Evolutionary conservation across 2,113 vertebrate species (phyloP), one percentile per base, ranked within the genome.

Genomic region (Arothron firmamentum): DNA sequence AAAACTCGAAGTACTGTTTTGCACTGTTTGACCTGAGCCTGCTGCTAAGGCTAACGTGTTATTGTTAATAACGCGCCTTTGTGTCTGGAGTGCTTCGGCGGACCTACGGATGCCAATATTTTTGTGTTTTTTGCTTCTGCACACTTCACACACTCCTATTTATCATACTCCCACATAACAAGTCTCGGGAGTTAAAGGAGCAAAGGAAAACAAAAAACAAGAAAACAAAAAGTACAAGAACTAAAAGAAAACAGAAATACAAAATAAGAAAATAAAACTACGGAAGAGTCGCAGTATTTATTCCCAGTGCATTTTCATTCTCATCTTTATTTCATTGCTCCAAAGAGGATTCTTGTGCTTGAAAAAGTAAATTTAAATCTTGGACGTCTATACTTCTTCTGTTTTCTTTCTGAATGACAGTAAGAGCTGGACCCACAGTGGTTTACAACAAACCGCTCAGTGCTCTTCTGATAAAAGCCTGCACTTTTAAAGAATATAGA

Each of bases 271-370:
- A 73, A 61, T 66, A 76, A 79, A 79, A 82, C 58, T 75, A 49
- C 59, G 66, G 51, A 74, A 56, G 19, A 58, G 56, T 64, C 55
- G 45, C 51, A 46, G 45, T 46, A 28, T 82, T 78, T 72, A 84
- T 84, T 80, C 85, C 85, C 78, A 60, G 48, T 72, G 76, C 77
- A 72, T 83, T 75, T 83, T 80, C 57, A 56, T 55, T 70, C 69
- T 83, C 79, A 85, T 87, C 74, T 80, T 83, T 84, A 82, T 86
- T 88, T 84, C 70, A 88, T 84, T 81, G 78, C 67, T 79, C 79
- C 75, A 60, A 57, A 5, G 75, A 84, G 70, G 47, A 55, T 62
- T 62, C 54, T 59, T 31, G 46, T 15, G 51, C 62, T 75, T 17
- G 48, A 62, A 51, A 82, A 83, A 83, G 85, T 80, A 80, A 74